phyloP scores from a whole-genome alignment of 1,140 invertebrate genomes.

The Cherax quadricarinatus region DNA sequence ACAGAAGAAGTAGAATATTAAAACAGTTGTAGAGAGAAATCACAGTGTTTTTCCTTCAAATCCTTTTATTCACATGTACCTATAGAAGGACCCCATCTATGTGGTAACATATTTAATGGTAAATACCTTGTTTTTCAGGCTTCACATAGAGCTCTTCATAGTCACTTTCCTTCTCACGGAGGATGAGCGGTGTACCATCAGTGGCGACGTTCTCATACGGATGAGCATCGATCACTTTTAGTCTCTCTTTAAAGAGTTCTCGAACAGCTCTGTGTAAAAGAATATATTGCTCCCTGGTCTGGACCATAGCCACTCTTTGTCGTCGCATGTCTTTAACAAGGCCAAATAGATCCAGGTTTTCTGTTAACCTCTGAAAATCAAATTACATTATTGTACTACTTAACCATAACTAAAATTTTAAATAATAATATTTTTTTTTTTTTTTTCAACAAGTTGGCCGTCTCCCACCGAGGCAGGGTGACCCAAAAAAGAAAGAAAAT shows the following conservation, averaged over 20 bases:
- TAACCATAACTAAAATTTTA: no score
- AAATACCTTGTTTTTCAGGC: slow-evolving; percentile 68
- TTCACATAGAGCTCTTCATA: slow-evolving; percentile 72
- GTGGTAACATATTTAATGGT: not conserved
- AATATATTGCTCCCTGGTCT: slow-evolving; percentile 81
- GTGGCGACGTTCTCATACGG: slow-evolving; percentile 80
- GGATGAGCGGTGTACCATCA: slow-evolving; percentile 77
- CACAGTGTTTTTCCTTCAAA: no score
- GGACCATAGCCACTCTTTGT: slow-evolving; percentile 82
- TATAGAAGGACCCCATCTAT: not conserved
- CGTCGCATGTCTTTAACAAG: slow-evolving; percentile 81
- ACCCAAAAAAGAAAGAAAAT: no score
- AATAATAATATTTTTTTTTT: no score
- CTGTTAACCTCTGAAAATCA: slow-evolving; percentile 78
- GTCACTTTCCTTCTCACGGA: slow-evolving; percentile 73
- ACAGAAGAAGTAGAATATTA: no score
- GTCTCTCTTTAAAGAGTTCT: slow-evolving; percentile 80
- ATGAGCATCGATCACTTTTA: slow-evolving; percentile 81
- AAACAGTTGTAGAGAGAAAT: no score
- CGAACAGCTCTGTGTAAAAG: slow-evolving; percentile 79
- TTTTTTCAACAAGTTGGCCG: no score
- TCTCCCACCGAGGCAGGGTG: no score
- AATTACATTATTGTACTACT: no score
- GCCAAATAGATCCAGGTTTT: slow-evolving; percentile 80
- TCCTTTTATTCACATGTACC: no score